Evolutionary conservation across 2,888 invertebrate genomes (phyloP), one percentile per base, ranked within the genome.

Genomic region (Tribolium freemani): DNA sequence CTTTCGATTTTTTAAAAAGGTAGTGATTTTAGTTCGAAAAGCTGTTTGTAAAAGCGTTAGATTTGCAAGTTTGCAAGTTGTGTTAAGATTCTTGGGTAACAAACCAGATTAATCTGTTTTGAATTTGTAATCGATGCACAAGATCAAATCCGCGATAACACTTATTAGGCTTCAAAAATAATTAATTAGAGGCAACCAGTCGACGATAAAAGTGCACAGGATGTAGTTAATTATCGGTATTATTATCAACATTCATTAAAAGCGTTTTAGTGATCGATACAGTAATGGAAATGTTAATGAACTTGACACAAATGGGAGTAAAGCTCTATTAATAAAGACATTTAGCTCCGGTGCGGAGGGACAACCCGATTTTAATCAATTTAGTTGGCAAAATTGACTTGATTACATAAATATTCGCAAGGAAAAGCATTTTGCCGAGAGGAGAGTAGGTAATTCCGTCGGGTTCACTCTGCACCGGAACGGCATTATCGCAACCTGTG

Each of bases 401-500:
- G 48, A 48, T 48, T 61, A 11, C 48, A 57, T 44, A 45, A 66
- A 66, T 66, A 67, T 56, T 57, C 20, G 20, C 45, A 26, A 30
- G 56, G 46, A 45, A 54, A 66, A 44, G 21, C 8, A 45, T 26
- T 66, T 66, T 66, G 13, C 54, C 63, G 13, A 31, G 16, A 16
- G 8, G 51, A 51, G 66, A 66, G 54, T 54, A 44, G 31, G 66
- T 54, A 66, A 66, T 66, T 66, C 46, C 66, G 61, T 8, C 61
- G 63, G 63, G 63, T 51, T 63, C 63, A 51, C 50, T 63, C 50
- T 61, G 48, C 60, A 48, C 10, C 51, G 54, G 57, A 31, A 31
- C n/a, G 63, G 76, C 80, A 81, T 82, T 81, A 82, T 78, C 78
- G 72, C 82, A 83, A 82, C 81, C 82, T 81, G 82, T 74, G 76